These are phyloP conservation scores for Pilophorus perplexus DNA, from an alignment of 2,888 invertebrate species.

Conservation along the genomic window DNA sequence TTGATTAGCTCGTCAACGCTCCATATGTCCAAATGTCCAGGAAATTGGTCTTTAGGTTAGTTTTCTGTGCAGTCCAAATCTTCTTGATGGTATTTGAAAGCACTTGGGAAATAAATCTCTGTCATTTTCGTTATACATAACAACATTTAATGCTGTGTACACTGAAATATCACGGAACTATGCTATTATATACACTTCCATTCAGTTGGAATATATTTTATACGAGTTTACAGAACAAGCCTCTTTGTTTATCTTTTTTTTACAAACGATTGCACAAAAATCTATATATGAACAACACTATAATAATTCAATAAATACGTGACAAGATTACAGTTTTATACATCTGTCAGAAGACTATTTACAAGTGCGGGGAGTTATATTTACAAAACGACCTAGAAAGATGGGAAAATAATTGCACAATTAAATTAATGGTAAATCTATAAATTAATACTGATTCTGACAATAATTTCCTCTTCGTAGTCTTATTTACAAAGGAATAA, in stretches of 20 bases:
- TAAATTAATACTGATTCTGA: constrained; percentile 44
- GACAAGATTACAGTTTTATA: constrained; percentile 31
- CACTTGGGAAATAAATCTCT: too few relatives aligned
- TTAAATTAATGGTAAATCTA: constrained; percentile 44
- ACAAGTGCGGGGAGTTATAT: constrained; percentile 28
- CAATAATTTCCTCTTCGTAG: neutral
- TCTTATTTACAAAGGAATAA: constrained; percentile 26
- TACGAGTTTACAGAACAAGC: constrained; percentile 25
- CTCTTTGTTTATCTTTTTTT: constrained; percentile 11
- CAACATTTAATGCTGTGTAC: constrained; percentile 46
- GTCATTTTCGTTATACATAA: constrained; percentile 22
- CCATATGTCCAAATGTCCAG: too few relatives aligned
- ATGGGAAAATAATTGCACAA: constrained; percentile 36
- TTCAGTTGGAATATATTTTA: constrained; percentile 39
- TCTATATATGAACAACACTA: constrained; percentile 26
- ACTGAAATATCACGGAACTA: constrained; percentile 45
- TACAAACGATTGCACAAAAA: constrained; percentile 35
- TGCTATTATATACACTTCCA: constrained; percentile 43
- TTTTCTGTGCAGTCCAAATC: too few relatives aligned
- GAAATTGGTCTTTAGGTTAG: too few relatives aligned
- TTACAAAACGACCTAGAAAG: constrained; percentile 27
- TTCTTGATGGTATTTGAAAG: too few relatives aligned
- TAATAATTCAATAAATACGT: constrained; percentile 32
- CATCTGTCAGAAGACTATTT: neutral
- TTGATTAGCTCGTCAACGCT: too few relatives aligned